phyloP scores from a whole-genome alignment of 64 coral and sea anemone genomes.

The Dendrophyllia cribrosa region DNA sequence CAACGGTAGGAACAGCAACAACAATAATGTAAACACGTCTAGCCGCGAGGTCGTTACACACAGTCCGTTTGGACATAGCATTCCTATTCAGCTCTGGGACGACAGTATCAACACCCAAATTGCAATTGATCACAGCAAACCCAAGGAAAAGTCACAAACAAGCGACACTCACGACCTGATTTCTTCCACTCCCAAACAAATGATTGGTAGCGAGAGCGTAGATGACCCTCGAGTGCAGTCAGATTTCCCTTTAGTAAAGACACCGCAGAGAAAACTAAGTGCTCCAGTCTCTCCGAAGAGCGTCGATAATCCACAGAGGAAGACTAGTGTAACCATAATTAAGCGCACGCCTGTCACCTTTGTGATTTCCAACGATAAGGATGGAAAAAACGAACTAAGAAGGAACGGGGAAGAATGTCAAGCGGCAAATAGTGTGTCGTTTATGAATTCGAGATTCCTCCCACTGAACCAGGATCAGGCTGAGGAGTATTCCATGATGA shows the following conservation, averaged over 20 bases:
- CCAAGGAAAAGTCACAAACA: not conserved
- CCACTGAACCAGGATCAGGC: constrained; percentile 21
- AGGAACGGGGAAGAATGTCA: not conserved
- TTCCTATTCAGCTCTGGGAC: not conserved
- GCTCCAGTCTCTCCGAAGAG: not conserved
- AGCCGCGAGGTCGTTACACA: not conserved
- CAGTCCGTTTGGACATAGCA: not conserved
- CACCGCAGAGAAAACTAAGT: not conserved
- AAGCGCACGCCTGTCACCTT: constrained; percentile 18
- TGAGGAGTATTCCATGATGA: constrained; percentile 17
- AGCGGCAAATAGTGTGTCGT: not conserved
- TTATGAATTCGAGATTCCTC: not conserved
- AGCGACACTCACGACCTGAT: not conserved
- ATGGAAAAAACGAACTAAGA: not conserved
- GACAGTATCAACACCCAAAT: not conserved
- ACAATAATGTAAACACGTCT: not conserved
- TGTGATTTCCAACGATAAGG: constrained; percentile 20
- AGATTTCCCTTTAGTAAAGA: not conserved
- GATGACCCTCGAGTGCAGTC: not conserved
- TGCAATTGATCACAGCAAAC: not conserved
- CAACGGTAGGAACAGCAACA: not conserved
- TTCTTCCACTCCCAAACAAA: not conserved
- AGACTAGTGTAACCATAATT: constrained; percentile 1
- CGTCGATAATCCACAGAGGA: not conserved
- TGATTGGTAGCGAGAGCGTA: not conserved